Evolutionary conservation across 1,140 invertebrate genomes (phyloP).

Genomic region (Neodiprion fabricii): DNA sequence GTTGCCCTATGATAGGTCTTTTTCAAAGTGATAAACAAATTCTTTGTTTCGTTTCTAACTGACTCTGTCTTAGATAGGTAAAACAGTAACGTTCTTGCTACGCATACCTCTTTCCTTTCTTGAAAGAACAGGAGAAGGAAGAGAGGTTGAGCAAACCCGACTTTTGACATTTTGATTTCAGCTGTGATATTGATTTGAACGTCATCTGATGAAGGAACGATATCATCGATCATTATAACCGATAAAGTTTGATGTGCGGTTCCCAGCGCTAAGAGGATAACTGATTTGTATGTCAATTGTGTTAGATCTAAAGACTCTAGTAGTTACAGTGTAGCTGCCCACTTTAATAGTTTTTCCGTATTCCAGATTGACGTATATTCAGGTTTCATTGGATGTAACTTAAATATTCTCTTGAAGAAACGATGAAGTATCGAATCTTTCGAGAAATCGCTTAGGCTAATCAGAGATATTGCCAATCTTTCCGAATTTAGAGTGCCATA

Average conservation of each 20-base stretch:
- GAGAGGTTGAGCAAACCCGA: not conserved
- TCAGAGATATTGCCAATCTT: conserved; percentile 32
- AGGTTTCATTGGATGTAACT: conserved; percentile 30
- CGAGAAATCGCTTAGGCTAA: conserved; percentile 26
- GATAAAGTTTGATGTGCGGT: conserved; percentile 32
- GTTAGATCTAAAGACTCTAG: conserved; percentile 21
- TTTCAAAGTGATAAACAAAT: conserved; percentile 17
- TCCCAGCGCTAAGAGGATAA: conserved; percentile 29
- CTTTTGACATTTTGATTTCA: not conserved
- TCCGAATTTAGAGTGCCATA: conserved; percentile 36
- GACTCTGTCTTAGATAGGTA: not conserved
- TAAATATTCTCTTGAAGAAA: conserved; percentile 35
- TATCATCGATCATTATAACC: not conserved
- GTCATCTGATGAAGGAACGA: not conserved
- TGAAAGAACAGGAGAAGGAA: not conserved
- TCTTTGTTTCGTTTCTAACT: conserved; percentile 11
- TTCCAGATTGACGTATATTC: conserved; percentile 38
- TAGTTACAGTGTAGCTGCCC: conserved; percentile 22
- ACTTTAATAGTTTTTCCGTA: conserved; percentile 29
- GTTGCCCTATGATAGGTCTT: conserved; percentile 21
- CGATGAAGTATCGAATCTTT: conserved; percentile 28
- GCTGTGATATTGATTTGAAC: not conserved
- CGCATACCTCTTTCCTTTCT: not conserved
- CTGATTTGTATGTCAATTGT: conserved; percentile 30
- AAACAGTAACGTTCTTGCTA: not conserved